These are phyloP conservation scores for Mimachlamys varia DNA, from an alignment of 2,888 invertebrate species.

Conservation along the genomic window DNA sequence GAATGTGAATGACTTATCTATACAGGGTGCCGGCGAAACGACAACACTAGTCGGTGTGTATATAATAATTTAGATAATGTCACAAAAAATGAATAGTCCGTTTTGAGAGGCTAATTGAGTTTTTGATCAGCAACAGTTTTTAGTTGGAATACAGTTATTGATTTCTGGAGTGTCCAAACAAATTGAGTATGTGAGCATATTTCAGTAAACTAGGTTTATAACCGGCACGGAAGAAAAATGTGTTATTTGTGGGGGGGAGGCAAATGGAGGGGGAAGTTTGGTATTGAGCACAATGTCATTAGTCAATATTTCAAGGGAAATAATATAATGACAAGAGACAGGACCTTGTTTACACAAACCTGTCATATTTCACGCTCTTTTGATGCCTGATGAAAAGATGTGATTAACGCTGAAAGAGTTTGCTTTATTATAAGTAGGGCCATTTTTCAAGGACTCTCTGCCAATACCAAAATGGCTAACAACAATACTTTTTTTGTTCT, in stretches of 20 bases:
- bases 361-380: slow-evolving; percentile 2
- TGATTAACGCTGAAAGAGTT: background rate
- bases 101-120: slow-evolving; percentile 19
- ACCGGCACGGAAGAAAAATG: slow-evolving; percentile 2
- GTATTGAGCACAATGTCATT: background rate
- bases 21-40: background rate
- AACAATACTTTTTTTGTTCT: background rate
- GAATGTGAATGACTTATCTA: slow-evolving; percentile 4
- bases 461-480: background rate
- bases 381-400: slow-evolving; percentile 5
- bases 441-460: background rate
- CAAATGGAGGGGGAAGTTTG: background rate
- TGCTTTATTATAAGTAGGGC: background rate
- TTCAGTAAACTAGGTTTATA: background rate
- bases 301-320: slow-evolving; percentile 31
- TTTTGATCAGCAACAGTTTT: background rate
- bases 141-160: background rate
- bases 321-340: slow-evolving; percentile 15
- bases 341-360: slow-evolving; percentile 6
- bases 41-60: background rate
- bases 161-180: background rate
- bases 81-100: background rate
- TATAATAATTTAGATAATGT: slow-evolving; percentile 34
- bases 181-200: background rate
- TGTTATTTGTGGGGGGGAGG: background rate